Evolutionary conservation across 2,113 vertebrate species (phyloP).

Genomic region (Dicerorhinus sumatrensis): DNA sequence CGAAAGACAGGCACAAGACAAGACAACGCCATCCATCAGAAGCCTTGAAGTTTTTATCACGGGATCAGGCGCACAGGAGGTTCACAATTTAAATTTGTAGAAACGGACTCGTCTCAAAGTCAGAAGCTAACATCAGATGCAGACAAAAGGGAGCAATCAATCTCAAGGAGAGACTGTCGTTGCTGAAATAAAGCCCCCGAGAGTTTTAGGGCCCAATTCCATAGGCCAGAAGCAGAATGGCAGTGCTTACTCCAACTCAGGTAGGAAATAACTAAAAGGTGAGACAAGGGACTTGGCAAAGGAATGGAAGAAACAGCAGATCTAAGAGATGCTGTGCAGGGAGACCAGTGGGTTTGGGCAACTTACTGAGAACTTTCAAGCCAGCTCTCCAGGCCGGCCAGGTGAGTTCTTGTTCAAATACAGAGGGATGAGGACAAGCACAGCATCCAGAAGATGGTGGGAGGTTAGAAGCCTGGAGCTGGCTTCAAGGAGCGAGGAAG

Average conservation of each 20-base stretch:
- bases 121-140: not conserved
- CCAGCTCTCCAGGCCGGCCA: not conserved
- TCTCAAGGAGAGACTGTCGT: not conserved
- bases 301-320: not conserved
- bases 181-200: not conserved
- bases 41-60: not conserved
- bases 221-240: not conserved
- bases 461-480: not conserved
- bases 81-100: not conserved
- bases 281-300: not conserved
- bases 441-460: not conserved
- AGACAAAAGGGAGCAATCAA: not conserved
- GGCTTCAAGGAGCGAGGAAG: not conserved
- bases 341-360: not conserved
- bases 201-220: not conserved
- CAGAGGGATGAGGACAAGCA: not conserved
- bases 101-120: conserved; percentile 24
- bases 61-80: not conserved
- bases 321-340: not conserved
- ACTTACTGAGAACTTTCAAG: not conserved
- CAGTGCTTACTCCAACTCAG: not conserved
- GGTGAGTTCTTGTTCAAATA: not conserved
- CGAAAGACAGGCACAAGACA: not conserved
- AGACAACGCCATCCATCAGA: not conserved
- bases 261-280: not conserved